Evolutionary conservation across 2,888 invertebrate genomes (phyloP), one percentile per base, ranked within the genome.

Genomic region (Brenthis ino): DNA sequence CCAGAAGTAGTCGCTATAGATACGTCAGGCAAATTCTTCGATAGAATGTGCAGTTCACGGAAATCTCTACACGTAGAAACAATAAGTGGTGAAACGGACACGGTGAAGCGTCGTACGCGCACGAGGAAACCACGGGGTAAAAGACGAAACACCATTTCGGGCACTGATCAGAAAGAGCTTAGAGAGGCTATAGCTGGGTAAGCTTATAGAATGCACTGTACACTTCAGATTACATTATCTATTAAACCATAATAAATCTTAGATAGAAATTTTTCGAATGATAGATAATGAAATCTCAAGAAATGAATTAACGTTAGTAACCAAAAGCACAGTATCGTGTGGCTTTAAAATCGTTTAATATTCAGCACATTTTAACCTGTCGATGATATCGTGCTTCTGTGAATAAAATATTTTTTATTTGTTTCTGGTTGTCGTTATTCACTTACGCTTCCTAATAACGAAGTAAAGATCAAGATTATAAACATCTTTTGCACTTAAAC

Each of bases 131-230:
- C 96, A 74, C 94, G 97, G 77, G 96, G 96, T 88, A 96, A 96
- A 93, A 94, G 97, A 93, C 95, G 98, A 86, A 98, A 98, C 91
- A 98, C 98, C 81, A 96, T 98, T 85, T 97, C 97, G 80, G 97
- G 97, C 87, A 97, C 96, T 81, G 97, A 97, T 94, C 96, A 97
- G 85, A 97, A 96, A 93, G 97, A 97, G 94, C 96, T 97, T 88
- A 95, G 95, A 88, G 96, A 96, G 90, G 97, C 97, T 82, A 94
- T 96, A 82, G 96, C 95, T 92, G 96, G 96, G 97, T 97, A 94
- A 94, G 96, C 95, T 88, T 93, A 79, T 89, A 89, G 90, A 83
- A 77, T 89, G 91, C 91, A 93, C 92, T 82, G 82, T 85, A 85
- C 82, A 84, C 84, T 81, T 80, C 76, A 78, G 89, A 80, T 87